Evolutionary conservation across 2,797 vertebrate species (phyloP).

Genomic region (Tarsius wallacei): DNA sequence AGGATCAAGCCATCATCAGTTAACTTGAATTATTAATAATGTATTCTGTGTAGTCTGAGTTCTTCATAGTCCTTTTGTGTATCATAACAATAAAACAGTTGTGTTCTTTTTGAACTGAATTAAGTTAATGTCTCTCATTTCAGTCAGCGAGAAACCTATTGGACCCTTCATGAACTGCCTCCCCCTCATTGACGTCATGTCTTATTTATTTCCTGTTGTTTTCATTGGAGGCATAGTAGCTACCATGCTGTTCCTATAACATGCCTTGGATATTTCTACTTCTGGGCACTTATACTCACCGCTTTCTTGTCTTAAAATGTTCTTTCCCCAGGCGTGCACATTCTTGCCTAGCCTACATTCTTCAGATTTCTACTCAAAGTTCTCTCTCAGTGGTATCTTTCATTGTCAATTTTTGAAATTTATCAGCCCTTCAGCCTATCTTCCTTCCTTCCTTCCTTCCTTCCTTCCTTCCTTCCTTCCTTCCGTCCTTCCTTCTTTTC

Average conservation of each 20-base stretch:
- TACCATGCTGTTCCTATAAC: neutral
- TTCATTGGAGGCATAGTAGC: neutral
- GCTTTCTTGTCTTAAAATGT: too few species aligned
- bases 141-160: too few species aligned
- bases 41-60: too few species aligned
- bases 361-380: neutral
- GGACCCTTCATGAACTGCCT: fast-evolving
- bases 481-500: too few species aligned
- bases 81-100: too few species aligned
- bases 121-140: too few species aligned
- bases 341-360: too few species aligned
- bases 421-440: neutral
- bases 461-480: too few species aligned
- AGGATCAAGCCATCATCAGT: too few species aligned
- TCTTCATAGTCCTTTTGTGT: too few species aligned
- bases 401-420: neutral
- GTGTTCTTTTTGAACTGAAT: too few species aligned
- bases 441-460: neutral
- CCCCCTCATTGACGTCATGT: neutral
- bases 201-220: neutral
- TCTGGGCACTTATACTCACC: neutral
- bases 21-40: too few species aligned
- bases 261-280: neutral
- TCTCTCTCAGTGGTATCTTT: neutral
- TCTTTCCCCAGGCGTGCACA: neutral